Evolutionary conservation across 2,888 invertebrate species (phyloP), one percentile per base, ranked within the genome.

Genomic region (Ceraclea dissimilis): DNA sequence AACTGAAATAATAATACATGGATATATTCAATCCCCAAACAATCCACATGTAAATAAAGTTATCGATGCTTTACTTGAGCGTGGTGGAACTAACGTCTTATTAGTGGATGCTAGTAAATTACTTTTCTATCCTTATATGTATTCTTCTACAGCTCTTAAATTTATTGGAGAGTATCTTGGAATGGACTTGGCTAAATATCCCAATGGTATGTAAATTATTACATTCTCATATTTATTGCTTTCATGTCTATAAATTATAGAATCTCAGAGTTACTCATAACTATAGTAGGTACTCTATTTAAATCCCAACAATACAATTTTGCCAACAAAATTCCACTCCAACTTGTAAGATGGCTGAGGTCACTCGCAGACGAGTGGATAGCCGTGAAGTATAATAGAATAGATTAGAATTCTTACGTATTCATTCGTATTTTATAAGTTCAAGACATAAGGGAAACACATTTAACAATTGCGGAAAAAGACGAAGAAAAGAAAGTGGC

Each of bases 131-230:
- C 22, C 18, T 21, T 54, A 54, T 20, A 17, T 49, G 33, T 49
- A 39, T 33, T 31, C 54, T 11, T 19, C 39, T 17, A 17, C 43
- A 1, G 43, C 48, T 5, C 10, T 22, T 2, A 16, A 18, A n/a
- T 54, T 54, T 13, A 49, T 54, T 16, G 54, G 54, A 21, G n/a
- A 43, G 13, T 46, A 26, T 11, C 17, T 54, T n/a, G 54, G 49
- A 34, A 21, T n/a, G 1, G 49, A 49, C 16, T 20, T 54, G 20
- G 33, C 18, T 11, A 33, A 26, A 13, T 31, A 26, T 17, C n/a
- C n/a, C 39, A 18, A 43, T 46, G 31, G 50, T 50, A 50, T 1
- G 34, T 33, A 31, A 1, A 26, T 17, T 26, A 26, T 1, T 18
- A 31, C 31, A 31, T 31, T 11, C n/a, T n/a, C n/a, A n/a, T 31